A percentile compares a stretch with the other conserved stretches of the same genome.
Conservation (phyloP, 2,113 vertebrate genomes). For the Neotoma lepida region DNA sequence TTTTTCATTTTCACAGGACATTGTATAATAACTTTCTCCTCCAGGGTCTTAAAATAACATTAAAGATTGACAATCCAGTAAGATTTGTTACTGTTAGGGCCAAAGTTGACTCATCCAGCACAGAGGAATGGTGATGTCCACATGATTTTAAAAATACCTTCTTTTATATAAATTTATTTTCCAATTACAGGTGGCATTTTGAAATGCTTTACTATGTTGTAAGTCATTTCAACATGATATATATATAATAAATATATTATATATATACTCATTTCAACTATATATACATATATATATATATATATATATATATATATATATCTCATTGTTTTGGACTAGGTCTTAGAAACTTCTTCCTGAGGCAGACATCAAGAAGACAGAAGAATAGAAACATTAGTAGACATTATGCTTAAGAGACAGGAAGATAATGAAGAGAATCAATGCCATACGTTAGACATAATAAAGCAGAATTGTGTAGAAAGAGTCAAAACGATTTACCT, state of each 20-base stretch:
- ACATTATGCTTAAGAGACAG: background rate
- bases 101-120: slow-evolving; percentile 62
- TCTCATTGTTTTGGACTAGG: background rate
- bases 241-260: background rate
- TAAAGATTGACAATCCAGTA: slow-evolving; percentile 69
- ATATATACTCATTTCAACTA: no score
- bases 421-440: slow-evolving; percentile 15
- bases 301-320: no score
- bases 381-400: slow-evolving; percentile 34
- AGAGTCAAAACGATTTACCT: slow-evolving; percentile 13
- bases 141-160: slow-evolving; percentile 59
- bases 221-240: slow-evolving; percentile 41
- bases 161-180: slow-evolving; percentile 62
- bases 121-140: background rate
- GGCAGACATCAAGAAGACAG: slow-evolving; percentile 25
- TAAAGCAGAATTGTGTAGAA: background rate
- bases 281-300: no score
- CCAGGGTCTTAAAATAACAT: slow-evolving; percentile 72
- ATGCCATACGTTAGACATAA: slow-evolving; percentile 13
- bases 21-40: slow-evolving; percentile 71
- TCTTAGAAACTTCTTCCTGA: slow-evolving; percentile 40
- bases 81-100: slow-evolving; percentile 34
- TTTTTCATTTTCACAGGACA: slow-evolving; percentile 60
- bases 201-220: slow-evolving; percentile 38
- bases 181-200: slow-evolving; percentile 66